Percentiles rank a stretch among this genome's conserved stretches.
phyloP scores from a whole-genome alignment of 1,140 invertebrate genomes.

The Amphibalanus amphitrite region DNA sequence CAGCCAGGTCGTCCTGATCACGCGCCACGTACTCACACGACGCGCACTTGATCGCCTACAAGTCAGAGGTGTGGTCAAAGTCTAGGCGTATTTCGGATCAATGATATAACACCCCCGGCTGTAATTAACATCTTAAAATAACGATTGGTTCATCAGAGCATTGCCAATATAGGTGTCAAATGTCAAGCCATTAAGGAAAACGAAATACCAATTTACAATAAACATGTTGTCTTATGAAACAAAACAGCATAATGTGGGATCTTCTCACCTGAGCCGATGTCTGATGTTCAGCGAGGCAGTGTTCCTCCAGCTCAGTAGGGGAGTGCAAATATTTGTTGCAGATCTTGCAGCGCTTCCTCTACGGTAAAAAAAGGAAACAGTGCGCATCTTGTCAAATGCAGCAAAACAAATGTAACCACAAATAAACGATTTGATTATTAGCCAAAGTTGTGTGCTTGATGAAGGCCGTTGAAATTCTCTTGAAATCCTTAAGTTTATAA shows the following conservation, averaged over 20 bases:
- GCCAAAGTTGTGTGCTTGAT: neutral
- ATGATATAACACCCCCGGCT: neutral
- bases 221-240: neutral
- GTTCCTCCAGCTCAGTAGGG: neutral
- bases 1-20: neutral
- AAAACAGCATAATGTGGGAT: neutral
- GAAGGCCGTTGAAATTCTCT: neutral
- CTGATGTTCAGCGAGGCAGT: neutral
- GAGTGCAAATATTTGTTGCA: neutral
- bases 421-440: neutral
- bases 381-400: neutral
- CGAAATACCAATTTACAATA: neutral
- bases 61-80: neutral
- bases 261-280: neutral
- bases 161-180: neutral
- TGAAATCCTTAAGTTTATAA: too few relatives aligned
- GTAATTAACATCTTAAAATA: too few relatives aligned
- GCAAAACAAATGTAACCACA: neutral
- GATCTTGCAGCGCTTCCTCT: neutral
- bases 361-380: neutral
- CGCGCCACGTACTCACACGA: neutral
- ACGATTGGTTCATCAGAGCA: neutral
- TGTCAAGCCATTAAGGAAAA: neutral
- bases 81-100: too few relatives aligned
- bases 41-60: neutral